A percentile compares a stretch with the other conserved stretches of the same genome.
Evolutionary conservation across 2,797 vertebrate species (phyloP).

Genomic region (Ctenopoma kingsleyae): DNA sequence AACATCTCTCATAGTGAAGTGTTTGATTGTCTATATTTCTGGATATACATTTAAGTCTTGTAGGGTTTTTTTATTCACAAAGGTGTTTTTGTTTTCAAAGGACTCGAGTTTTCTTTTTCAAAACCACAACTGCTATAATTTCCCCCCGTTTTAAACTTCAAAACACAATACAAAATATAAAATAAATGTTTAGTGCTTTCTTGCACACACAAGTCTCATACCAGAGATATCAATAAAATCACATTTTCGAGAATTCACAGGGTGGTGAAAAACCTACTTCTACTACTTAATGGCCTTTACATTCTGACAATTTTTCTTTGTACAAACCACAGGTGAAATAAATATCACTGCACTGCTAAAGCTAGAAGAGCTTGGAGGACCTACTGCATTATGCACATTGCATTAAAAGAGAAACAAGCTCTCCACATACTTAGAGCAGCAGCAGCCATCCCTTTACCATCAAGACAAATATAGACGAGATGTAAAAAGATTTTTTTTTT

Average conservation of each 20-base stretch:
- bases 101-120: slow-evolving; percentile 67
- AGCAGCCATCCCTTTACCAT: slow-evolving; percentile 81
- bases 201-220: slow-evolving; percentile 80
- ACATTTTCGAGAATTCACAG: slow-evolving; percentile 85
- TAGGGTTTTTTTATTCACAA: slow-evolving; percentile 84
- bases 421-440: slow-evolving; percentile 67
- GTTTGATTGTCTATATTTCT: slow-evolving; percentile 97
- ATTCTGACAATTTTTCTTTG: slow-evolving; percentile 90
- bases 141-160: slow-evolving; percentile 74
- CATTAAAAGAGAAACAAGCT: slow-evolving; percentile 73
- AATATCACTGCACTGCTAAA: slow-evolving; percentile 88
- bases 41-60: slow-evolving; percentile 87
- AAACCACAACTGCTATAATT: slow-evolving; percentile 76
- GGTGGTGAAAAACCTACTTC: slow-evolving; percentile 81
- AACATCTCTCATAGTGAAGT: slow-evolving; percentile 92
- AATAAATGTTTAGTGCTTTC: slow-evolving; percentile 83
- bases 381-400: slow-evolving; percentile 82
- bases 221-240: slow-evolving; percentile 84
- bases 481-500: slow-evolving; percentile 52
- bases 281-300: slow-evolving; percentile 88
- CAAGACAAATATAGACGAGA: slow-evolving; percentile 76
- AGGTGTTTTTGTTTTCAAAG: slow-evolving; percentile 77
- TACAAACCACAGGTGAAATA: slow-evolving; percentile 95
- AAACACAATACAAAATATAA: slow-evolving; percentile 87
- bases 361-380: slow-evolving; percentile 82